Percentiles rank a stretch among this genome's conserved stretches.
These are phyloP conservation scores for Characodon lateralis DNA, from an alignment of 2,797 vertebrate genomes.

Conservation along the genomic window DNA sequence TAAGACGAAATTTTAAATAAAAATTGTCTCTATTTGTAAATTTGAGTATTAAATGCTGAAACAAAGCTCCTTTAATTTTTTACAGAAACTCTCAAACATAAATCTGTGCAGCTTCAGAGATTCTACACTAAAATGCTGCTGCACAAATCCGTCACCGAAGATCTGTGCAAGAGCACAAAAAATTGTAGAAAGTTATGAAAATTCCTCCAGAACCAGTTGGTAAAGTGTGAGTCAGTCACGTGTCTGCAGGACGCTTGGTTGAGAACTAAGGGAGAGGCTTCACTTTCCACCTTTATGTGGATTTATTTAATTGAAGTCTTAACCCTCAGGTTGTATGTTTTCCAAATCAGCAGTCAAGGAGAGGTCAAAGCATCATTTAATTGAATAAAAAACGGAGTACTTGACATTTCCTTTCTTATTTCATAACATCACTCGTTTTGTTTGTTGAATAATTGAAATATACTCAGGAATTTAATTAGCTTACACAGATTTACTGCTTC, in stretches of 20 bases:
- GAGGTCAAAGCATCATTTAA: not conserved
- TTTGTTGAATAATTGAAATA: not conserved
- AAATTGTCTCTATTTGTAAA: not conserved
- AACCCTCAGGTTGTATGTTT: not conserved
- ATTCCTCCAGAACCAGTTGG: not conserved
- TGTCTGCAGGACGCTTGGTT: not conserved
- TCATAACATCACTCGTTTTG: not conserved
- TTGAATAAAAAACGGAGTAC: not conserved
- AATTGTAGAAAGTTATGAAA: constrained; percentile 3
- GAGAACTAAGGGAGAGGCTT: not conserved
- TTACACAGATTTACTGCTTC: not conserved
- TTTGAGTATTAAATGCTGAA: not conserved
- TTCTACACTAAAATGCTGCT: constrained; percentile 20
- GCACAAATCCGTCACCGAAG: not conserved
- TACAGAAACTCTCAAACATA: not conserved
- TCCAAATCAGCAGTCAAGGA: not conserved
- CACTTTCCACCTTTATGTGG: not conserved
- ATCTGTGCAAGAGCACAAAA: constrained; percentile 2
- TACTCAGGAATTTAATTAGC: not conserved
- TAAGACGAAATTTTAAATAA: not conserved
- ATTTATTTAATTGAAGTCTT: not conserved
- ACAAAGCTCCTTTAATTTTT: not conserved
- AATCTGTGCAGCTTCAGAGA: not conserved
- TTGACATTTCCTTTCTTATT: not conserved
- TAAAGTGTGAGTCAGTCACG: not conserved